Conservation (phyloP, 2,113 vertebrate genomes). For the Callipepla californica region DNA sequence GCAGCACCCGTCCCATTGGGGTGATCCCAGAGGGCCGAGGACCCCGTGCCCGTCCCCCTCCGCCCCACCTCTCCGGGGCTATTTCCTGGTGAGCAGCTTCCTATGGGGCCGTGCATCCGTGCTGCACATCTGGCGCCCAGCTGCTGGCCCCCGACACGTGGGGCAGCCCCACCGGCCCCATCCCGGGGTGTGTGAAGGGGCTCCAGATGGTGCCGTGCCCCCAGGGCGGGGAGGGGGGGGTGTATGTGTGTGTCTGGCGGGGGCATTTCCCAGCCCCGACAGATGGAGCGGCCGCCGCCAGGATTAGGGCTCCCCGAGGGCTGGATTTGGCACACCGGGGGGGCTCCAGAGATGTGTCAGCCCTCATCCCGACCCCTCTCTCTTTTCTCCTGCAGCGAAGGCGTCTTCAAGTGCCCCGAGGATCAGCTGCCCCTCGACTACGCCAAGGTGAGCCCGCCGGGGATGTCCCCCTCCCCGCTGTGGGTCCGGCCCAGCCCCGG, state of each 20-base stretch:
- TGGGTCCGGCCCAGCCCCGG: background rate
- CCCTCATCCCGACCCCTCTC: background rate
- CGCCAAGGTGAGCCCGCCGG: constrained; percentile 84
- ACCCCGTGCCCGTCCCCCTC: background rate
- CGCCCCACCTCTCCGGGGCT: rapidly evolving
- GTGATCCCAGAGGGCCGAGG: background rate
- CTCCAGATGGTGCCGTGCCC: constrained; percentile 66
- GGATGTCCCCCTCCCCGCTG: rapidly evolving
- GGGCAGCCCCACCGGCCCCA: background rate
- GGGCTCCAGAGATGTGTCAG: background rate
- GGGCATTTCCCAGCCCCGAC: constrained; percentile 62
- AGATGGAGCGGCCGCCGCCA: constrained; percentile 4
- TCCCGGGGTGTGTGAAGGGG: background rate
- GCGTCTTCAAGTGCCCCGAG: constrained; percentile 93
- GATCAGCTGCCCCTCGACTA: constrained; percentile 93
- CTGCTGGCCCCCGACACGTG: background rate
- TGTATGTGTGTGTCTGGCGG: background rate
- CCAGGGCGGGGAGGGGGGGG: background rate
- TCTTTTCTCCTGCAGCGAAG: constrained; percentile 82
- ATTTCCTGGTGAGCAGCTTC: constrained; percentile 5
- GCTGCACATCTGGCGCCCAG: constrained; percentile 61
- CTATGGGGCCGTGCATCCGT: background rate
- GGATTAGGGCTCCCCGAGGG: constrained; percentile 23
- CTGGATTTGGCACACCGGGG: background rate
- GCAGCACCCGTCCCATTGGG: no score